Conservation (phyloP, 2,888 invertebrate genomes). For the Apodemia zela region DNA sequence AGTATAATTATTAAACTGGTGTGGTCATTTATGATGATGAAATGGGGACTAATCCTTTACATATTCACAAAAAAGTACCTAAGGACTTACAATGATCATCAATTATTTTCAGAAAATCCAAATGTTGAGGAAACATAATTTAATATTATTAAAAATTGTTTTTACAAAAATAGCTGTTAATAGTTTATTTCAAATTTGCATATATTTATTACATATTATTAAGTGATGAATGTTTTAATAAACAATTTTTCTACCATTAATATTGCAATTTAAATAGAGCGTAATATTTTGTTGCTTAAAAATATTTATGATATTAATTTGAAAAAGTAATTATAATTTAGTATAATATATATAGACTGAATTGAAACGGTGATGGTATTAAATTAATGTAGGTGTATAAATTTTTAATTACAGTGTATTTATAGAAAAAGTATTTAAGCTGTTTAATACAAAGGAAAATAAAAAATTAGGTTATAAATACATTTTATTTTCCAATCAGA, state of each 20-base stretch:
- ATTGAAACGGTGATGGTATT: conserved; percentile 21
- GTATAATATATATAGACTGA: conserved; percentile 19
- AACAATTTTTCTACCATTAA: not conserved
- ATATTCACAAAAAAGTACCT: conserved; percentile 64
- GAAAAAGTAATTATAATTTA: not conserved
- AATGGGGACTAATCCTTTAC: conserved; percentile 73
- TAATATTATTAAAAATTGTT: not conserved
- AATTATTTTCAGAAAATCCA: conserved; percentile 69
- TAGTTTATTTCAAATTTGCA: not conserved
- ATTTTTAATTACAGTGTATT: not conserved
- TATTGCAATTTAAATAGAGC: not conserved
- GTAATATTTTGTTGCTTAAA: not conserved
- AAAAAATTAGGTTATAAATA: not conserved
- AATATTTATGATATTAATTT: not conserved
- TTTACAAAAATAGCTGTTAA: not conserved
- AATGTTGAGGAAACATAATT: conserved; percentile 66
- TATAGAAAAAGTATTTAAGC: not conserved
- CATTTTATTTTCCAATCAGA: not conserved
- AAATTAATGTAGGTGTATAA: conserved; percentile 5
- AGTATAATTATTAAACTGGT: conserved; percentile 71
- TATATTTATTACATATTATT: not conserved
- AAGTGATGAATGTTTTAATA: not conserved
- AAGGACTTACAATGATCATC: conserved; percentile 65
- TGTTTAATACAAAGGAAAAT: not conserved
- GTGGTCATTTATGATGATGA: conserved; percentile 78